Evolutionary conservation across 2,888 invertebrate species (phyloP).

Genomic region (Eremobia ochroleuca): DNA sequence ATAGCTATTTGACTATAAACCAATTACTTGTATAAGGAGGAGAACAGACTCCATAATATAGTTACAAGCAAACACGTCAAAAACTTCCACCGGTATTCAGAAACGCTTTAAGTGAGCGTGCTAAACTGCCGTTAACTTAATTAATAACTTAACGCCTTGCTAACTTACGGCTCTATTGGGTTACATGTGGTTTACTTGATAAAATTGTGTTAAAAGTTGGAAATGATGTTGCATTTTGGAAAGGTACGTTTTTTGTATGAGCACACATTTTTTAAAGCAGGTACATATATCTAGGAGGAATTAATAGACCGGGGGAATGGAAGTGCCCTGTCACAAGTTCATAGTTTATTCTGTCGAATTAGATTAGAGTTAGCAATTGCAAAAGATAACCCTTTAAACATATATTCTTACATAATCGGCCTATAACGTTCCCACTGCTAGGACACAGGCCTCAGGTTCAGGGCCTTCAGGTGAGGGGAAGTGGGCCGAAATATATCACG

Average conservation of each 20-base stretch:
- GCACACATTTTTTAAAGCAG: too few species aligned
- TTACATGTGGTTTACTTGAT: constrained; percentile 8
- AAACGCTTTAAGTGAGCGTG: constrained; percentile 16
- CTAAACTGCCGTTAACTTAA: constrained; percentile 36
- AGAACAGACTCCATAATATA: constrained; percentile 10
- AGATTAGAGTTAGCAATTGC: too few species aligned
- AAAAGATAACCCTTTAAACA: too few species aligned
- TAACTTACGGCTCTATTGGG: constrained; percentile 43
- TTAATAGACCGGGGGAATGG: neutral
- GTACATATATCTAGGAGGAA: too few species aligned
- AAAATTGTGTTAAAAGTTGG: constrained; percentile 2
- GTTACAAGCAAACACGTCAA: constrained; percentile 26
- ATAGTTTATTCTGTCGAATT: neutral
- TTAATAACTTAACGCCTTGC: constrained; percentile 47
- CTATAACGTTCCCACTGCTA: too few species aligned
- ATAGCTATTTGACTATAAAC: neutral
- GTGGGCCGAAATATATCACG: too few species aligned
- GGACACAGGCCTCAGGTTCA: too few species aligned
- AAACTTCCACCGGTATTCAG: constrained; percentile 39
- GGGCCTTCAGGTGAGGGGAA: too few species aligned
- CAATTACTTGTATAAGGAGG: neutral
- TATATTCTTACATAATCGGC: too few species aligned
- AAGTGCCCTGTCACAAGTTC: neutral
- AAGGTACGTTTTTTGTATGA: neutral
- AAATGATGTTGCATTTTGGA: neutral